Evolutionary conservation across 2,113 vertebrate genomes (phyloP), one percentile per base, ranked within the genome.

Genomic region (Bambusicola thoracicus): DNA sequence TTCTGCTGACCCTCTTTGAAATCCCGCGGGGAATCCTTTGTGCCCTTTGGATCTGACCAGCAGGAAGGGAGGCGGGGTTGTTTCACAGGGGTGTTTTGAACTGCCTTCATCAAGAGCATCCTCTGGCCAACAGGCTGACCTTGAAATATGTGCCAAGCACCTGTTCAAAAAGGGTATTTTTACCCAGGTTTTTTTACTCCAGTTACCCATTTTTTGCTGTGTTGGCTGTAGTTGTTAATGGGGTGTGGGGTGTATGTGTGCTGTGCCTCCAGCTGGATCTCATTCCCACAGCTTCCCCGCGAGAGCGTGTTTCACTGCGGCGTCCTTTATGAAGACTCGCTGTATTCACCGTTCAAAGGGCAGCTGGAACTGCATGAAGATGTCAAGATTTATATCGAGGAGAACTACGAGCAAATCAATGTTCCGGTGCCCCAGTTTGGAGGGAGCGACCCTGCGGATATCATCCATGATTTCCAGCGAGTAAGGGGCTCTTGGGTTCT

Each of bases 391-490:
- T 99, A 98, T 96, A 89, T 99, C 48, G 98, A 98, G 1, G 98
- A 99, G 78, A 98, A 99, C 97, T 99, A 99, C 0, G 99, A 99
- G 92, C 98, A 98, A 77, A 99, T 99, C 98, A 98, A 98, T 0
- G 98, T 99, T 77, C 99, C 98, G 0, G 98, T 99, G 92, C 98
- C 98, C 30, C 98, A 98, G 96, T 99, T 99, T 34, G 98, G 98
- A 17, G 98, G 98, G 14, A 98, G 98, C 0, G 98, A 99, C 95
- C 98, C 99, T 3, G 99, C 99, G 0, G 98, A 99, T 77, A 99
- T 99, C 77, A 99, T 99, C 96, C 99, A 99, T 0, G 99, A 99
- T 93, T 99, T 99, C 97, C 98, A 99, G 96, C 97, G 97, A 96
- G 99, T 99, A 97, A 98, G 98, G 63, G 91, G 13, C 7, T 62